A percentile compares a stretch with the other conserved stretches of the same genome.
These are phyloP conservation scores for Odontocerum albicorne DNA, from an alignment of 2,888 invertebrate genomes.

Conservation along the genomic window DNA sequence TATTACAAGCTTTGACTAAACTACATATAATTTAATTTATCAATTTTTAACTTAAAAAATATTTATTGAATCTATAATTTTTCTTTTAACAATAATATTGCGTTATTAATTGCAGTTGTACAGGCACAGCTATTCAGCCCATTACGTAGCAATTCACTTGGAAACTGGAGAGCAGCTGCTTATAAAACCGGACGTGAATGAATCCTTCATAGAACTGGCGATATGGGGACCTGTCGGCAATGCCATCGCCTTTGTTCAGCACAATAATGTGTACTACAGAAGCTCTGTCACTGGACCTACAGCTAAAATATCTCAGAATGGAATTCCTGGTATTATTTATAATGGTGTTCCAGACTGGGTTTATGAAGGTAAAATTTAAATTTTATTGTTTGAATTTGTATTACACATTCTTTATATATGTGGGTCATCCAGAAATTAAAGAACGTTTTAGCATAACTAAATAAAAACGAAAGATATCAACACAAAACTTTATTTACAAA, in stretches of 20 bases:
- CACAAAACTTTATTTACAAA: too few species aligned
- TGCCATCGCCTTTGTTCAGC: constrained; percentile 68
- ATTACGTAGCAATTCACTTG: constrained; percentile 70
- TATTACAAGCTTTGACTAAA: constrained; percentile 14
- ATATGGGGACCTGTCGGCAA: constrained; percentile 78
- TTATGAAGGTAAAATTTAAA: constrained; percentile 72
- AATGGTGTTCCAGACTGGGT: constrained; percentile 95
- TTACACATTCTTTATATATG: neutral
- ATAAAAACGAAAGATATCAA: too few species aligned
- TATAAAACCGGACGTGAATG: constrained; percentile 46
- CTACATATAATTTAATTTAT: neutral
- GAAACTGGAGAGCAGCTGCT: constrained; percentile 49
- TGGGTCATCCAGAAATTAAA: too few species aligned
- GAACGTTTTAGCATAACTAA: too few species aligned
- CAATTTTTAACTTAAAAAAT: neutral
- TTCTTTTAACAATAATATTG: too few species aligned
- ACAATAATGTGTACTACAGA: constrained; percentile 79
- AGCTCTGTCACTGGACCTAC: constrained; percentile 49
- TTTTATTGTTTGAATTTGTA: neutral
- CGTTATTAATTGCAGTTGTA: constrained; percentile 63
- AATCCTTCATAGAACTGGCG: constrained; percentile 66
- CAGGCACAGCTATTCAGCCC: constrained; percentile 76
- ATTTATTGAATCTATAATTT: neutral
- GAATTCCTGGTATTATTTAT: constrained; percentile 63
- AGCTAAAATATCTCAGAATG: constrained; percentile 64